Base-by-base conservation (phyloP, 2,888 invertebrate species). In the Agrenia bidenticulata region DNA sequence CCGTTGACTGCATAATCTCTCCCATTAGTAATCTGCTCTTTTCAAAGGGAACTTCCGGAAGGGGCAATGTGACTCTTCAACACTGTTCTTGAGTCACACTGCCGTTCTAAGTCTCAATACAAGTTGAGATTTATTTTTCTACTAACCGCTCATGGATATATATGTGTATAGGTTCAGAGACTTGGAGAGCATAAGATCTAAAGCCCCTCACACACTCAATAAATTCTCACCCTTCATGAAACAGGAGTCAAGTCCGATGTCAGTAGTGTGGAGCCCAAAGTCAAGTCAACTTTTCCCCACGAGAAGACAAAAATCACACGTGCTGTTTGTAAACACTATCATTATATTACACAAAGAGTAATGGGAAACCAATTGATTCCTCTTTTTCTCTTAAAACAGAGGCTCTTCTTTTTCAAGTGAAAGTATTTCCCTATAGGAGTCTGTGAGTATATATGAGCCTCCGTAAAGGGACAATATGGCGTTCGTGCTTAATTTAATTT, bases 181-280 rank as follows among this genome's bases (percentile, higher is more conserved):
- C 15, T 39, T 15, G 7, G 9, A 11, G 2, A 45, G n/a, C 45
- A 45, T 45, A 58, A 39, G 50, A 57, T 37, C 50, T 39, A 57
- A 41, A 63, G 63, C 58, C 63, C 51, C 63, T 63, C 63, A 57
- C 56, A 57, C 58, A 63, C 63, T 63, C 63, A 63, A 63, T 63
- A 63, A 58, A 63, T 63, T 63, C 63, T 57, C 63, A 63, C 63
- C 62, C 62, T 63, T 63, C 63, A 63, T 56, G 62, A 62, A 62
- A 62, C 49, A 55, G 26, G 49, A 62, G 55, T 61, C 62, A 62
- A 62, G 55, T 56, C 56, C 32, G 55, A 60, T 51, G 60, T 60
- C 60, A 60, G 60, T 50, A 51, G 39, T 61, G 49, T 27, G 42
- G 62, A 56, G 41, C 5, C 51, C 21, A 51, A 21, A 51, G 51